Base-by-base conservation (phyloP, 2,888 invertebrate genomes). In the Amphiduros pacificus region DNA sequence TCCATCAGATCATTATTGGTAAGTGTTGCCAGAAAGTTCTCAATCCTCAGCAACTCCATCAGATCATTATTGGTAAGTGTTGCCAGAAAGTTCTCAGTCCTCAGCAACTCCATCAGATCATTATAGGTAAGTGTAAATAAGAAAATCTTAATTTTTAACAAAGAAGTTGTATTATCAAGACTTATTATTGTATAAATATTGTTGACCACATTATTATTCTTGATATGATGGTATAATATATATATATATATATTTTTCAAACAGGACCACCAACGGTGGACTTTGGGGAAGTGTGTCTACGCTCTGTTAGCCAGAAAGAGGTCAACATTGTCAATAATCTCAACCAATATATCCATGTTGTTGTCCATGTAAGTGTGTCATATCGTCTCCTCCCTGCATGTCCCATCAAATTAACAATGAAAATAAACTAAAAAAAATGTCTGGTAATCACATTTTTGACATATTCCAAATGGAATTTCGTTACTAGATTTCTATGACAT, bases 291-390 rank as follows among this genome's bases (percentile, higher is more conserved):
- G 78, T 82, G 6, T 81, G 82, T 68, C 66, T 78, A 29, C 68
- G 78, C 50, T 82, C 82, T 3, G 69, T 76, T n/a, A 74, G 73
- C 41, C 77, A 76, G 29, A 74, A 73, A 54, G 72, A 80, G 31
- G 67, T 82, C 44, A 76, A 73, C 66, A 79, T 82, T 40, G 65
- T 81, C 58, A 82, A 82, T 70, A 82, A 80, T 62, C 73, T 82
- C n/a, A 68, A 78, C 55, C 76, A 76, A 54, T 70, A 73, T 68
- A 77, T 82, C 22, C 77, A 80, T 44, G 72, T 82, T 3, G 76
- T 76, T 49, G 77, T 81, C n/a, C 74, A 76, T 73, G 81, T 81
- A 69, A 65, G 73, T 32, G 22, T 6, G n/a, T n/a, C n/a, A n/a
- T n/a, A n/a, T n/a, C n/a, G n/a, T n/a, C n/a, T n/a, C n/a, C n/a